Conservation (phyloP, 2,113 vertebrate species). For the Meles meles region DNA sequence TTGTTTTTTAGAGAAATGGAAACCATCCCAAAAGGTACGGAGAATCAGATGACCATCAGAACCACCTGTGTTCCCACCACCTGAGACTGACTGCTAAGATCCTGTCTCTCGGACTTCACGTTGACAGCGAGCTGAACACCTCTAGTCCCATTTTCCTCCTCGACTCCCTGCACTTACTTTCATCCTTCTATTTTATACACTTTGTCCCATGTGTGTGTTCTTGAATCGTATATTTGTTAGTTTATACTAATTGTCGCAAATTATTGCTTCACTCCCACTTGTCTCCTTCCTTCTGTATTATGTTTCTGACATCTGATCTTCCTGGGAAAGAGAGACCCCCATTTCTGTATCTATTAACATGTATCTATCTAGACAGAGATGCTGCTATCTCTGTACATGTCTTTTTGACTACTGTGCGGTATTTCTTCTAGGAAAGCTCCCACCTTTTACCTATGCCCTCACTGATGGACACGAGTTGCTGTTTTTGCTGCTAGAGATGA, state of each 20-base stretch:
- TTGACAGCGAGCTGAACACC: neutral
- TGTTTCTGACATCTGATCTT: neutral
- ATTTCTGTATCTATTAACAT: neutral
- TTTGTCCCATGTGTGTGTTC: neutral
- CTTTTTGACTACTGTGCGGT: neutral
- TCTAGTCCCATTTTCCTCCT: neutral
- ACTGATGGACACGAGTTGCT: neutral
- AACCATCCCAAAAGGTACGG: neutral
- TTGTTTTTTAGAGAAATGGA: neutral
- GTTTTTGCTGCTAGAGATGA: neutral
- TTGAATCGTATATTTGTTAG: neutral
- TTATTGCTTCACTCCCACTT: neutral
- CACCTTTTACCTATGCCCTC: neutral
- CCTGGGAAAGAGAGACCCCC: neutral
- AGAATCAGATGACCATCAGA: neutral
- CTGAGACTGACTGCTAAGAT: neutral
- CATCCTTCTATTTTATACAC: neutral
- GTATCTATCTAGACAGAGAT: neutral
- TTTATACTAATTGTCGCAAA: neutral
- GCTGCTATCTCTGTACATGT: no score
- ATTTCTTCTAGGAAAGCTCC: neutral
- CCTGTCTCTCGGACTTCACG: neutral
- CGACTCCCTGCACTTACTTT: no score
- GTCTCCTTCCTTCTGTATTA: neutral
- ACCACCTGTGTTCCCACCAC: neutral